phyloP scores from a whole-genome alignment of 2,113 vertebrate species.

The Meles meles region DNA sequence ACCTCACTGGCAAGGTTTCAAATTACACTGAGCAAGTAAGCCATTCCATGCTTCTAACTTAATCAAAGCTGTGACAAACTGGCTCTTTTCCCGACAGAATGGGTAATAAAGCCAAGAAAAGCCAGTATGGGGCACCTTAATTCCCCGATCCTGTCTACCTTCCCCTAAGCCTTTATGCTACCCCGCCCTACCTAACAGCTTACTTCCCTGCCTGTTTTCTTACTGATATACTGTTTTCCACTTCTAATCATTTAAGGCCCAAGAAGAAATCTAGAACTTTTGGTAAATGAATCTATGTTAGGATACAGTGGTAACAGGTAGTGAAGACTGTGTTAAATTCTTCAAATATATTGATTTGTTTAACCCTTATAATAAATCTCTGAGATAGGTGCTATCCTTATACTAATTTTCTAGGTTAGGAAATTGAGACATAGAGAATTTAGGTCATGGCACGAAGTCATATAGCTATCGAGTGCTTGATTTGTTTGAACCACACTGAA shows the following conservation, averaged over 20 bases:
- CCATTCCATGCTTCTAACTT: not conserved
- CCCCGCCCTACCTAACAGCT: not conserved
- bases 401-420: not conserved
- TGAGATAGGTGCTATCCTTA: not conserved
- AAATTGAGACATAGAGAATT: not conserved
- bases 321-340: not conserved
- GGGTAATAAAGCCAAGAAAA: not conserved
- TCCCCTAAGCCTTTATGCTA: not conserved
- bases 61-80: not conserved
- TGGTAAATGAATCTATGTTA: not conserved
- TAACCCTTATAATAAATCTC: not conserved
- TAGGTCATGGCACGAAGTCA: not conserved
- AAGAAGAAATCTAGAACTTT: not conserved
- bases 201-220: not conserved
- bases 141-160: not conserved
- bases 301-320: not conserved
- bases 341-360: not conserved
- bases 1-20: not conserved
- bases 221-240: not conserved
- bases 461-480: not conserved
- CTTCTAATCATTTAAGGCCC: not conserved
- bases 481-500: not conserved
- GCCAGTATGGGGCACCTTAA: not conserved
- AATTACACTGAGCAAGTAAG: not conserved
- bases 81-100: not conserved